phyloP scores from a whole-genome alignment of 1,140 invertebrate species.

The Zaprionus camerounensis region DNA sequence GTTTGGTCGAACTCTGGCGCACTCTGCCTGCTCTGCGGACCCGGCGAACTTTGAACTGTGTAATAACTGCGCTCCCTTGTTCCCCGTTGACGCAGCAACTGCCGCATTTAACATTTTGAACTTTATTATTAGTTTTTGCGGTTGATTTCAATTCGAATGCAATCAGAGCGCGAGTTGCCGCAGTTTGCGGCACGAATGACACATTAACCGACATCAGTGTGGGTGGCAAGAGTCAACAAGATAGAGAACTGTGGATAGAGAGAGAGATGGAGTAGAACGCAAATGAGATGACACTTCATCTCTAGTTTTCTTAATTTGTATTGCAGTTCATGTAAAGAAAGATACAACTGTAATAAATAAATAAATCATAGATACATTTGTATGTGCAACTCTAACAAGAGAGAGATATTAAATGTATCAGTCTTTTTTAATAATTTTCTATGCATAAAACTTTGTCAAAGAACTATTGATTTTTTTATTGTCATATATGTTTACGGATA shows the following conservation, averaged over 20 bases:
- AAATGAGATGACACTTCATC: background rate
- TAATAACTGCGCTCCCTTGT: background rate
- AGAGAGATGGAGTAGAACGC: background rate
- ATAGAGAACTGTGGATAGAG: no score
- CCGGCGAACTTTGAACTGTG: conserved; percentile 4
- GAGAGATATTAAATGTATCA: no score
- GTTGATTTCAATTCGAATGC: conserved; percentile 58
- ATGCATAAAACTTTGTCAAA: no score
- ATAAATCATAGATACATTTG: no score
- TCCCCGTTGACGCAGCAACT: background rate
- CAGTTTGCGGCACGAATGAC: conserved; percentile 59
- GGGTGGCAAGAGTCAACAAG: background rate
- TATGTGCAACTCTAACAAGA: no score
- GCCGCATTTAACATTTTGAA: conserved; percentile 48
- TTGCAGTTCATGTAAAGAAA: conserved; percentile 1
- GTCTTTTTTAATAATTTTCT: no score
- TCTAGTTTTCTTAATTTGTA: no score
- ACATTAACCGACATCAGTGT: conserved; percentile 43
- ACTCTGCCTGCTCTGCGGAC: background rate
- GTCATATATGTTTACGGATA: no score
- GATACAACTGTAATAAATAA: no score
- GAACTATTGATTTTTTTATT: no score
- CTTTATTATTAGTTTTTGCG: conserved; percentile 75
- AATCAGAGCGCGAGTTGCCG: conserved; percentile 43
- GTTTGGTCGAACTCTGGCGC: conserved; percentile 2